A percentile compares a stretch with the other conserved stretches of the same genome.
Evolutionary conservation across 2,888 invertebrate genomes (phyloP).

Genomic region (Mystacides longicornis): DNA sequence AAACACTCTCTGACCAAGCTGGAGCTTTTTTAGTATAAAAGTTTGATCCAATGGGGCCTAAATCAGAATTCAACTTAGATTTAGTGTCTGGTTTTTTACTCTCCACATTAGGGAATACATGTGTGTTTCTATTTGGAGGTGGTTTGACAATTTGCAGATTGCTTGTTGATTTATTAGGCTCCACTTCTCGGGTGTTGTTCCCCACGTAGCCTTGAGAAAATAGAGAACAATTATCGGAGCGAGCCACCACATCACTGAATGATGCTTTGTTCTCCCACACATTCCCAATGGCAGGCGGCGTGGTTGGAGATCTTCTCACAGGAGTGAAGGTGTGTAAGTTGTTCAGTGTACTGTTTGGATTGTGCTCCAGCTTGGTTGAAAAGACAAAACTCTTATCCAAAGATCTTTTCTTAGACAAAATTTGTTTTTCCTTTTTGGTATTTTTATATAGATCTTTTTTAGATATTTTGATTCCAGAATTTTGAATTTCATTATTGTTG

Average conservation of each 20-base stretch:
- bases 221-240: conserved; percentile 37
- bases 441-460: conserved; percentile 25
- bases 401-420: conserved; percentile 28
- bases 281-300: conserved; percentile 31
- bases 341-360: conserved; percentile 16
- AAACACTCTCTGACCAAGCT: conserved; percentile 13
- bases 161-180: conserved; percentile 10
- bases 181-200: conserved; percentile 16
- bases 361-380: conserved; percentile 25
- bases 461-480: conserved; percentile 19
- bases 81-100: conserved; percentile 26
- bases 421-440: conserved; percentile 26
- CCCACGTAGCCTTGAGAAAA: conserved; percentile 14
- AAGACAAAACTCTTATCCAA: conserved; percentile 27
- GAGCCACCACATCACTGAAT: conserved; percentile 54
- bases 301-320: conserved; percentile 25
- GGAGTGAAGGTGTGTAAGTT: conserved; percentile 25
- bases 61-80: conserved; percentile 18
- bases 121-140: background rate
- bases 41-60: conserved; percentile 43
- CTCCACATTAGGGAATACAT: conserved; percentile 6
- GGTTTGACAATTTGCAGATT: background rate
- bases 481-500: conserved; percentile 24
- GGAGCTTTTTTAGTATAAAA: conserved; percentile 24
- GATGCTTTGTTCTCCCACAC: conserved; percentile 48